A percentile compares a stretch with the other conserved stretches of the same genome.
Conservation (phyloP, 2,113 vertebrate species). For the Varanus salvator region DNA sequence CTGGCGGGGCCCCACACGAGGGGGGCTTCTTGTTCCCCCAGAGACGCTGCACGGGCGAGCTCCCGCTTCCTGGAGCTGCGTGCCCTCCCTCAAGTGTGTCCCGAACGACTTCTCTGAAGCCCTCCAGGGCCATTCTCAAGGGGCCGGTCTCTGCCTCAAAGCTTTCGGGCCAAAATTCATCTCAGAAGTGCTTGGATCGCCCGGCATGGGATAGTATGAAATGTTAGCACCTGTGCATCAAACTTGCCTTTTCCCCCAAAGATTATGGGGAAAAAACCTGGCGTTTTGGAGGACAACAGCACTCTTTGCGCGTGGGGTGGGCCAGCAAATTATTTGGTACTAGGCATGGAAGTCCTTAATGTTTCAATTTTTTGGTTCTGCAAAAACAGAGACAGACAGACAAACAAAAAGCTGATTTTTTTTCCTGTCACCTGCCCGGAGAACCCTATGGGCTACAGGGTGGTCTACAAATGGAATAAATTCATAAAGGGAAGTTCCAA, state of each 20-base stretch:
- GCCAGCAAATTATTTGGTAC: background rate
- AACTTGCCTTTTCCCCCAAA: constrained; percentile 23
- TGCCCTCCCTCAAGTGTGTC: too few species aligned
- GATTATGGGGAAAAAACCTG: constrained; percentile 35
- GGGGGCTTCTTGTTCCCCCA: background rate
- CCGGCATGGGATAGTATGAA: background rate
- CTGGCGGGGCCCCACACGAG: background rate
- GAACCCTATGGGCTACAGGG: too few species aligned
- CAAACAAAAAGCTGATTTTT: too few species aligned
- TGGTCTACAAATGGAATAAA: too few species aligned
- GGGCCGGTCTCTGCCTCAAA: constrained; percentile 46
- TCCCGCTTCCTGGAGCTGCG: too few species aligned
- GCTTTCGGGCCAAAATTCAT: constrained; percentile 24
- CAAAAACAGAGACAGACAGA: too few species aligned
- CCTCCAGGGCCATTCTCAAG: constrained; percentile 57
- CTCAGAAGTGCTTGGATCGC: constrained; percentile 14
- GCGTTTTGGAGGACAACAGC: constrained; percentile 32
- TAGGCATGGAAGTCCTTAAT: background rate
- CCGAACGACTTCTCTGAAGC: background rate
- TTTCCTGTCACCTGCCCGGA: too few species aligned
- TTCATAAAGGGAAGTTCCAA: too few species aligned
- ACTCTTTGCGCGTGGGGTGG: too few species aligned
- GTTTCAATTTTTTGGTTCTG: background rate
- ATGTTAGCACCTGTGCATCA: too few species aligned
- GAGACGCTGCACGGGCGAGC: background rate